Conservation (phyloP, 30 jellyfish, hydroid and myxozoan genomes). For the Rhopilema esculentum region DNA sequence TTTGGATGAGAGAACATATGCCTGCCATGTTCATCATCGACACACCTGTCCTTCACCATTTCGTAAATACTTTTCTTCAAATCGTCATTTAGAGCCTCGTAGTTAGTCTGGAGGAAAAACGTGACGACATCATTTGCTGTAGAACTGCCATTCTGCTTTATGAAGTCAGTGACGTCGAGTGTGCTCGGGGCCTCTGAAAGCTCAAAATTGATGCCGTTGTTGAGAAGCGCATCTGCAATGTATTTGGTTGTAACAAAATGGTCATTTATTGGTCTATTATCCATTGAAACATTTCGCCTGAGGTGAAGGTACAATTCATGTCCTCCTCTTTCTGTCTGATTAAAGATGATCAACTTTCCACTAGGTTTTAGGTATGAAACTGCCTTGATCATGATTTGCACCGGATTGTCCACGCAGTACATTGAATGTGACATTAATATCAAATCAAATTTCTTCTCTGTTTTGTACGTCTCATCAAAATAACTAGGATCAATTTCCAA, state of each 20-base stretch:
- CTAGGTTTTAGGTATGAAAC: slow-evolving; percentile 18
- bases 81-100: slow-evolving; percentile 1
- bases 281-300: background rate
- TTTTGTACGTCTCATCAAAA: slow-evolving; percentile 22
- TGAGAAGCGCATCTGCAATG: slow-evolving; percentile 26
- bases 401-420: slow-evolving; percentile 32
- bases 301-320: slow-evolving; percentile 11
- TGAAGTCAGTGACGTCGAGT: slow-evolving; percentile 41
- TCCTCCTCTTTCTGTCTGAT: slow-evolving; percentile 18
- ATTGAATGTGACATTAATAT: slow-evolving; percentile 61
- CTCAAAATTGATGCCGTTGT: slow-evolving; percentile 13
- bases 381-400: slow-evolving; percentile 2
- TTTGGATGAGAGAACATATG: slow-evolving; percentile 38
- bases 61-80: background rate
- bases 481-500: slow-evolving; percentile 1
- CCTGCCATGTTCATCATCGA: background rate
- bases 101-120: slow-evolving; percentile 19
- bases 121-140: slow-evolving; percentile 19
- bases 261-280: slow-evolving; percentile 13
- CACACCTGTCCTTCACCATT: slow-evolving; percentile 28
- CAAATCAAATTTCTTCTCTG: slow-evolving; percentile 39
- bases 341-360: background rate
- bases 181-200: slow-evolving; percentile 23
- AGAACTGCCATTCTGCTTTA: background rate
- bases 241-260: slow-evolving; percentile 19